phyloP scores from a whole-genome alignment of 2,113 vertebrate species.

The Dicaeum eximium region DNA sequence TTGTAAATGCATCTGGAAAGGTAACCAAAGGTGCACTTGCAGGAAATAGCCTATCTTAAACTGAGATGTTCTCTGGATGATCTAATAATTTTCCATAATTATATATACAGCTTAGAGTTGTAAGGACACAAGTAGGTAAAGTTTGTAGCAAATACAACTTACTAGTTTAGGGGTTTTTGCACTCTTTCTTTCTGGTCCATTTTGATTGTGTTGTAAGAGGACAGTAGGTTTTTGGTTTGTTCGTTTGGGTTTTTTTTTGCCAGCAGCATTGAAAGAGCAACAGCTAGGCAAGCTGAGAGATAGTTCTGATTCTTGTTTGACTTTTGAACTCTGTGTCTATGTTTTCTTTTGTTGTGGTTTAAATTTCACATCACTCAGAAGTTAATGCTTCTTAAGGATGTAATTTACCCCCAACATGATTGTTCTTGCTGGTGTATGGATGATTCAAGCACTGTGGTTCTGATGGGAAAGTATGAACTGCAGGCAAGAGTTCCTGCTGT shows the following conservation, averaged over 20 bases:
- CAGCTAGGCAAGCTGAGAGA: neutral
- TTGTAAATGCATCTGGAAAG: neutral
- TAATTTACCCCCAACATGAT: neutral
- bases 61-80: neutral
- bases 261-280: neutral
- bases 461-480: slow-evolving; percentile 36
- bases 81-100: neutral
- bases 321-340: neutral
- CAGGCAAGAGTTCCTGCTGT: slow-evolving; percentile 11
- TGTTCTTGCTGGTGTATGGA: neutral
- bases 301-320: neutral
- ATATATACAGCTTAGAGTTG: neutral
- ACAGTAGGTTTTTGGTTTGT: neutral
- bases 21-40: neutral
- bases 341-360: neutral
- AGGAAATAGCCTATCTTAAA: neutral
- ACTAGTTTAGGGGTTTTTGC: neutral
- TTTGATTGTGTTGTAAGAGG: neutral
- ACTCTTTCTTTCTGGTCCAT: neutral
- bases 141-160: neutral
- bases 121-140: neutral
- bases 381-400: neutral
- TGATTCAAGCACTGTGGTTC: neutral
- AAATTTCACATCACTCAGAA: neutral
- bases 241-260: neutral